Evolutionary conservation across 2,113 vertebrate genomes (phyloP), one percentile per base, ranked within the genome.

Genomic region (Pantherophis guttatus): DNA sequence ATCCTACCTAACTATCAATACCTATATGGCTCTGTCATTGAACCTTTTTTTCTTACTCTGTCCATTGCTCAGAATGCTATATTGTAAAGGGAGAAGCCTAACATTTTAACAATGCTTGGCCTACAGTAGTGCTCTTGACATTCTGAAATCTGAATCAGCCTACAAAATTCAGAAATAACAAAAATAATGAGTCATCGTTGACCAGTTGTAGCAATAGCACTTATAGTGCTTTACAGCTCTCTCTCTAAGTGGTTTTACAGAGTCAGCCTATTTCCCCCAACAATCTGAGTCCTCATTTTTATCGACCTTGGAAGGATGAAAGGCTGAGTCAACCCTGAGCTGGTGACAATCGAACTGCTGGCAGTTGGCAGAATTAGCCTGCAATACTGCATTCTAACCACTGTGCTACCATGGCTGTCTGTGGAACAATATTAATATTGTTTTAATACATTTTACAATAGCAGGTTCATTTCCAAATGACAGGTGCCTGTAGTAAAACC

Each of bases 81-180:
- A 86, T 52, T 52, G 23, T 50, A 39, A 86, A 50, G 10, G 4
- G 48, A 52, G 23, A 87, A 50, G 1, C 10, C 44, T 86, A 86
- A 70, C 29, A 15, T 70, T 70, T 48, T 9, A 48, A 44, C 85
- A 86, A 44, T 1, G 24, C 85, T 12, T 21, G 39, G 9, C 5
- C 21, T 86, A 11, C 23, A 10, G 3, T 26, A 86, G 21, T 86
- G 23, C 10, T 86, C 0, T 86, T 86, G 21, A 86, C 12, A 21
- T 86, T 11, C 85, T 86, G 19, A 50, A 86, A 48, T 12, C 85
- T 24, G 8, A 86, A 48, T 48, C 44, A 86, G 10, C 44, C 8
- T 24, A 54, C 75, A 87, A 81, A 95, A 87, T 94, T 96, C 96
- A 96, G 39, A 94, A 29, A 94, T 90, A 94, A 95, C 93, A 91